phyloP scores from a whole-genome alignment of 2,113 vertebrate species.

The Crocuta crocuta region DNA sequence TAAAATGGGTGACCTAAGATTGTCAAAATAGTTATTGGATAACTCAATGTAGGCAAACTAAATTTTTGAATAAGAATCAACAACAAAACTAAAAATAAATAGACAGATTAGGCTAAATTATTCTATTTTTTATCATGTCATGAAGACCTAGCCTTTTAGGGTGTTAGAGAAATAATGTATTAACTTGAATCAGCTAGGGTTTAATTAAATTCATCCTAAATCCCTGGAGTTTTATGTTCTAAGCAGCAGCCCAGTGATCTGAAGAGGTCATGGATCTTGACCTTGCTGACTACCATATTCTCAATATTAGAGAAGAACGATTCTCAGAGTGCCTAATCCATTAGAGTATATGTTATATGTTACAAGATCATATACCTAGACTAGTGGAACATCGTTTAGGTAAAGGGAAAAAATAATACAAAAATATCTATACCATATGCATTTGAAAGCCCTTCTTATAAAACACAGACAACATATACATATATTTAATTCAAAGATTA shows the following conservation, averaged over 20 bases:
- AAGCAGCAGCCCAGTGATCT: not conserved
- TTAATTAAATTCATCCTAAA: not conserved
- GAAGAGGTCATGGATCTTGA: conserved; percentile 6
- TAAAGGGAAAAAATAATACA: not conserved
- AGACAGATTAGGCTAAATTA: not conserved
- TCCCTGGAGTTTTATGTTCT: not conserved
- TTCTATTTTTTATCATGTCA: not conserved
- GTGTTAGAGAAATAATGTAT: not conserved
- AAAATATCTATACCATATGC: not conserved
- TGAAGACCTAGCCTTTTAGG: not conserved
- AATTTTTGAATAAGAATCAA: conserved; percentile 18
- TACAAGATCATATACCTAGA: not conserved
- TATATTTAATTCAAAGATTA: not conserved
- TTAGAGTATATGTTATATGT: not conserved
- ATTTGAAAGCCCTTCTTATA: not conserved
- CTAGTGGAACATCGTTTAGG: not conserved
- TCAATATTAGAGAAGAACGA: not conserved
- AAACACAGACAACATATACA: not conserved
- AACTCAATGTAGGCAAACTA: not conserved
- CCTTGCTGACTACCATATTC: not conserved
- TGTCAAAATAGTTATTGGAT: not conserved
- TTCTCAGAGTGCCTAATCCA: not conserved
- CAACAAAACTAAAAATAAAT: not conserved
- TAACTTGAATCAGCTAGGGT: not conserved
- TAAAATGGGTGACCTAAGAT: not conserved